Base-by-base conservation (phyloP, 2,113 vertebrate genomes). In the Nycticebus coucang region DNA sequence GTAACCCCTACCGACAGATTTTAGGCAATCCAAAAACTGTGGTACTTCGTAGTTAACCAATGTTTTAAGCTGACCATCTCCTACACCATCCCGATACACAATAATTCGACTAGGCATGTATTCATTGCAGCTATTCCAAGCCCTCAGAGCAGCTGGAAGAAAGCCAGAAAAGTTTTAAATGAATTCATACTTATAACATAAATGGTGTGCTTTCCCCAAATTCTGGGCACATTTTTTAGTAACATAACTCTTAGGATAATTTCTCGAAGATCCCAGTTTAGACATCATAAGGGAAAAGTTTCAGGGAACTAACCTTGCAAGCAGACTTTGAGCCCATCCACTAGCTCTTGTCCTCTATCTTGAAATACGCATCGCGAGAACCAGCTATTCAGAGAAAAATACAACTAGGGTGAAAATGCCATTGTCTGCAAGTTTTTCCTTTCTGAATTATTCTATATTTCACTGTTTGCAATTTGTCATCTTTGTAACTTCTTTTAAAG, bases 21-120 rank as follows among this genome's bases (percentile, higher is more conserved):
- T 99, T 89, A 99, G 98, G 95, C 98, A 99, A 68, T 99, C 99
- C 94, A 99, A 89, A 95, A 99, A 99, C 35, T 99, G 99, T 5
- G 99, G 97, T 1, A 99, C 98, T 98, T 99, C 99, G 0, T 99
- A 99, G 97, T 97, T 99, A 60, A 99, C 99, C 78, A 99, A 96
- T 0, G 98, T 99, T 80, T 99, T 98, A 22, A 99, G 98, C 30
- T 99, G 99, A 14, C 99, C 99, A 0, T 99, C 99, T 3, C 99
- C 99, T 12, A 99, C 99, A 0, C 99, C 99, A 35, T 99, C 99
- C 8, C 99, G 98, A 94, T 99, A 99, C 94, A 99, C 99, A 0
- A 99, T 98, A 93, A 99, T 99, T 17, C 99, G 99, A 28, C 98
- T 98, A 0, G 99, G 99, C 95, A 99, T 98, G 94, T 97, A 98